Conservation (phyloP, 2,797 vertebrate species). For the Jordanella pulchra region DNA sequence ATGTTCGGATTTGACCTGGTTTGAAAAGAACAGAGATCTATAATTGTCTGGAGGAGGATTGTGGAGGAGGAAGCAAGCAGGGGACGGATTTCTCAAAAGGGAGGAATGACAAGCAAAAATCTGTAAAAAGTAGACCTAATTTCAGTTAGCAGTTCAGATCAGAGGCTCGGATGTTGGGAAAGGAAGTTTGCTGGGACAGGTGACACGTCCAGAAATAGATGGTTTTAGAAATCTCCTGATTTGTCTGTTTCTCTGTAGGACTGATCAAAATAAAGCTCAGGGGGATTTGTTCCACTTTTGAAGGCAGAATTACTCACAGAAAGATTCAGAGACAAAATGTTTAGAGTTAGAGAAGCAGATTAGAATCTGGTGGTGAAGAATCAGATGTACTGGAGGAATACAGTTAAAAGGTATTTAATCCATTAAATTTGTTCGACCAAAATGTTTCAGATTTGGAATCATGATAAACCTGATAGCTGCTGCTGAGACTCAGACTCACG, state of each 20-base stretch:
- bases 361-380: no score
- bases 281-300: no score
- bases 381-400: background rate
- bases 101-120: slow-evolving; percentile 68
- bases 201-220: background rate
- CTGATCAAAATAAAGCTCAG: background rate
- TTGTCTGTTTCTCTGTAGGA: background rate
- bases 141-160: slow-evolving; percentile 46
- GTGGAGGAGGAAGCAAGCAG: slow-evolving; percentile 54
- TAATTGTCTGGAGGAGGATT: slow-evolving; percentile 71
- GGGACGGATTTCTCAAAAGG: slow-evolving; percentile 66
- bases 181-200: background rate
- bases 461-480: no score
- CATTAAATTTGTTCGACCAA: background rate
- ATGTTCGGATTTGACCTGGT: slow-evolving; percentile 73
- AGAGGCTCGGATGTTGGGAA: slow-evolving; percentile 12
- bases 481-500: no score
- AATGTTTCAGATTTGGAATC: background rate
- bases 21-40: slow-evolving; percentile 72
- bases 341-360: no score
- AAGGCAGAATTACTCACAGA: no score
- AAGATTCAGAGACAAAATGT: no score
- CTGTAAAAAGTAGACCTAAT: slow-evolving; percentile 61
- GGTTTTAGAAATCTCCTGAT: background rate
- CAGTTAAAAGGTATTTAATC: background rate